These are phyloP conservation scores for Pedetes capensis DNA, from an alignment of 2,113 vertebrate species.

Conservation along the genomic window DNA sequence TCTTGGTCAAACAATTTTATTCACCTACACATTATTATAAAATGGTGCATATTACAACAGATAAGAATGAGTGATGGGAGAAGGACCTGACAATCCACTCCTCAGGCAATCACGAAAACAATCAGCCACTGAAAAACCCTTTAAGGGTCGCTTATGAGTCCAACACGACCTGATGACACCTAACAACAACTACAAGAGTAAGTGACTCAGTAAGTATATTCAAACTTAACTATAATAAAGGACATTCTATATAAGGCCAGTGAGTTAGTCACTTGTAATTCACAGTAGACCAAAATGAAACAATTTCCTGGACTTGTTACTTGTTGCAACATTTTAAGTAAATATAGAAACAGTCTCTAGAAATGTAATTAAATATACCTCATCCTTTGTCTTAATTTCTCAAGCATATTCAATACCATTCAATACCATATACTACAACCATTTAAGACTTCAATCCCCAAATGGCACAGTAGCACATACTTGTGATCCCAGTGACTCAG, in stretches of 20 bases:
- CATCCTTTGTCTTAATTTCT: slow-evolving; percentile 23
- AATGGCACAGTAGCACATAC: too few species aligned
- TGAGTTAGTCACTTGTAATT: slow-evolving; percentile 37
- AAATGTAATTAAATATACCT: slow-evolving; percentile 23
- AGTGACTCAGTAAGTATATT: slow-evolving; percentile 39
- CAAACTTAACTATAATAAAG: slow-evolving; percentile 50
- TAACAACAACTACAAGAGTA: too few species aligned
- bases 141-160: too few species aligned
- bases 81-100: too few species aligned
- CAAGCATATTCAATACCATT: slow-evolving; percentile 16
- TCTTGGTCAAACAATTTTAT: slow-evolving; percentile 16
- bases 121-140: too few species aligned
- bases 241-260: slow-evolving; percentile 38
- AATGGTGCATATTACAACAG: not conserved
- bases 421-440: slow-evolving; percentile 13
- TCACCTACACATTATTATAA: slow-evolving; percentile 19
- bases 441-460: not conserved
- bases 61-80: slow-evolving; percentile 42
- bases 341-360: slow-evolving; percentile 33
- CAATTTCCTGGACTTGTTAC: slow-evolving; percentile 25
- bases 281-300: slow-evolving; percentile 42
- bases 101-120: too few species aligned
- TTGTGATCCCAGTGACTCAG: too few species aligned
- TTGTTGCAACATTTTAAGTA: slow-evolving; percentile 41
- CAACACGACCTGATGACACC: too few species aligned